phyloP scores from a whole-genome alignment of 1,140 invertebrate genomes.

The Wasmannia auropunctata region DNA sequence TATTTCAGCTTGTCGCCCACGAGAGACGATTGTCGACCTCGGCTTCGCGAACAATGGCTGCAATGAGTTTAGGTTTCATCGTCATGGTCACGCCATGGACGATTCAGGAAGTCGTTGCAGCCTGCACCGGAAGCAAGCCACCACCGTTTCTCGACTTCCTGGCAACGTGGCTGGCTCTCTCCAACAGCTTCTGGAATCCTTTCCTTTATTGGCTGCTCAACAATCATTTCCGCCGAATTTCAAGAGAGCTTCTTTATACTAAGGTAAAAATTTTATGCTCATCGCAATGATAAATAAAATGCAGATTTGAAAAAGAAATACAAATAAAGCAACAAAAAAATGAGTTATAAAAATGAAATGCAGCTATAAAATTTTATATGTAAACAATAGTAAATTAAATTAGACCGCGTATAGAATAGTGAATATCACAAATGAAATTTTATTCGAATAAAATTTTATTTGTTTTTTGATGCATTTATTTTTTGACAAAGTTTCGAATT shows the following conservation, averaged over 20 bases:
- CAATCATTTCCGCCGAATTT: constrained; percentile 93
- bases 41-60: constrained; percentile 94
- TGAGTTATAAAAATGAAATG: neutral
- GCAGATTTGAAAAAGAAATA: neutral
- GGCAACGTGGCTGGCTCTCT: constrained; percentile 93
- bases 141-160: constrained; percentile 92
- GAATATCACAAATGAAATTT: too few relatives aligned
- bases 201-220: constrained; percentile 95
- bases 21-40: constrained; percentile 91
- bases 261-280: constrained; percentile 86
- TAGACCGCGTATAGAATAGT: too few relatives aligned
- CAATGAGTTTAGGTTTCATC: constrained; percentile 94
- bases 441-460: too few relatives aligned
- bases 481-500: neutral
- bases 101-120: constrained; percentile 94
- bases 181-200: constrained; percentile 95
- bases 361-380: neutral
- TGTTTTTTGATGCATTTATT: too few relatives aligned
- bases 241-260: constrained; percentile 90
- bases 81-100: constrained; percentile 95
- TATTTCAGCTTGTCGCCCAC: constrained; percentile 87
- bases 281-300: neutral
- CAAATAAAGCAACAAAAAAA: neutral
- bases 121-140: constrained; percentile 93
- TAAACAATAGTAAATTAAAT: too few relatives aligned